Evolutionary conservation across 2,113 vertebrate genomes (phyloP).

Genomic region (Serilophus lunatus): DNA sequence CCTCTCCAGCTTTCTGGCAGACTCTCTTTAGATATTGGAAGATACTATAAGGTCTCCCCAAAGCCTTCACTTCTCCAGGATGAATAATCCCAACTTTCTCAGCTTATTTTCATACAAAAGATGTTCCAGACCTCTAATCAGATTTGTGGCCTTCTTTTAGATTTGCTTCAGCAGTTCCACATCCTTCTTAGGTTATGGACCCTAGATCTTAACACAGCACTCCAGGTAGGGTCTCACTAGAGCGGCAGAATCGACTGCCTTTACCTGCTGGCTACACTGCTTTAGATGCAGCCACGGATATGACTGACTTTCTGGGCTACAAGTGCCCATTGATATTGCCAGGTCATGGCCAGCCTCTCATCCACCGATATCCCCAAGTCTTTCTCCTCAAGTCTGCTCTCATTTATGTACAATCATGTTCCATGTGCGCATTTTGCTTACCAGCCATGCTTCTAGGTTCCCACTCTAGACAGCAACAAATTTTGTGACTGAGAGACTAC

Average conservation of each 20-base stretch:
- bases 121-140: background rate
- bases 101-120: accelerated
- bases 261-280: accelerated
- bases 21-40: background rate
- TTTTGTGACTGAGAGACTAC: background rate
- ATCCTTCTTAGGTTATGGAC: background rate
- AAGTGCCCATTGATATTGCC: too few relatives aligned
- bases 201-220: background rate
- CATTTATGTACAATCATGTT: background rate
- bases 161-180: background rate
- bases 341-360: background rate
- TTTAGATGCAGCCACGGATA: background rate
- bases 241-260: background rate
- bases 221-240: background rate
- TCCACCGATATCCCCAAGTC: background rate
- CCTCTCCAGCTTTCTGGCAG: background rate
- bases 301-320: accelerated
- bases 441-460: background rate
- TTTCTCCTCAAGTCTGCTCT: background rate
- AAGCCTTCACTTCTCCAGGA: background rate
- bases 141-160: background rate
- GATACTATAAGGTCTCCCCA: background rate
- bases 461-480: background rate
- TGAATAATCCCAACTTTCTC: background rate
- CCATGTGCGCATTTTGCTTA: background rate